Conservation (phyloP, 2,888 invertebrate species). For the Falcaria lacertinaria region DNA sequence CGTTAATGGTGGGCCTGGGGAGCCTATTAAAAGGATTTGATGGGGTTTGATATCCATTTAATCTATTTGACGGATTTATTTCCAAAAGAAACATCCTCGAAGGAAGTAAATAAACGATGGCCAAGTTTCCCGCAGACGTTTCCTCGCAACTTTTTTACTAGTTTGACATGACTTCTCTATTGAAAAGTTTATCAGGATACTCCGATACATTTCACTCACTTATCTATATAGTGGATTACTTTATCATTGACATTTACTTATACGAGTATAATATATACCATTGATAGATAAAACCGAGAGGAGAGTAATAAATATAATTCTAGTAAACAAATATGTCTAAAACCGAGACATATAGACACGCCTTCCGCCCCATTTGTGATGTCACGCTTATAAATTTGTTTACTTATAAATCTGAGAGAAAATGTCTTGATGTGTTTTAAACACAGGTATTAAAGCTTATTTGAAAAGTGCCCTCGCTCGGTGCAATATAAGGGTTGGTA, state of each 20-base stretch:
- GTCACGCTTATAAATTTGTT: too few species aligned
- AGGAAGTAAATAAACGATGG: neutral
- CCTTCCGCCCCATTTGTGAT: too few species aligned
- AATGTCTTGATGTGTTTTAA: slow-evolving; percentile 25
- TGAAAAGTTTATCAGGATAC: slow-evolving; percentile 1
- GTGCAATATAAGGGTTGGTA: slow-evolving; percentile 33
- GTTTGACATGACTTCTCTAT: slow-evolving; percentile 3
- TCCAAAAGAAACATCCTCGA: neutral
- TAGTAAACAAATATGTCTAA: too few species aligned
- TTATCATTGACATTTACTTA: too few species aligned
- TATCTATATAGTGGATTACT: too few species aligned
- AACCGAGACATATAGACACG: neutral
- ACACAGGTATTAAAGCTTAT: slow-evolving; percentile 16
- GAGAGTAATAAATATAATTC: too few species aligned
- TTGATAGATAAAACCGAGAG: too few species aligned
- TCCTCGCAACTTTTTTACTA: slow-evolving; percentile 1
- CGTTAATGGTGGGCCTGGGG: slow-evolving; percentile 25
- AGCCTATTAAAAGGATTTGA: slow-evolving; percentile 20
- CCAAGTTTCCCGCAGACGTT: slow-evolving; percentile 1
- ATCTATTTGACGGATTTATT: neutral
- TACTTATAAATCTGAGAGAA: too few species aligned
- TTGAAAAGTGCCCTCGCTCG: slow-evolving; percentile 25
- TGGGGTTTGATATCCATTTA: slow-evolving; percentile 18
- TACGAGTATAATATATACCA: too few species aligned
- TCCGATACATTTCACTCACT: neutral